Evolutionary conservation across 2,888 invertebrate genomes (phyloP), one percentile per base, ranked within the genome.

Genomic region (Gryllus longicercus): DNA sequence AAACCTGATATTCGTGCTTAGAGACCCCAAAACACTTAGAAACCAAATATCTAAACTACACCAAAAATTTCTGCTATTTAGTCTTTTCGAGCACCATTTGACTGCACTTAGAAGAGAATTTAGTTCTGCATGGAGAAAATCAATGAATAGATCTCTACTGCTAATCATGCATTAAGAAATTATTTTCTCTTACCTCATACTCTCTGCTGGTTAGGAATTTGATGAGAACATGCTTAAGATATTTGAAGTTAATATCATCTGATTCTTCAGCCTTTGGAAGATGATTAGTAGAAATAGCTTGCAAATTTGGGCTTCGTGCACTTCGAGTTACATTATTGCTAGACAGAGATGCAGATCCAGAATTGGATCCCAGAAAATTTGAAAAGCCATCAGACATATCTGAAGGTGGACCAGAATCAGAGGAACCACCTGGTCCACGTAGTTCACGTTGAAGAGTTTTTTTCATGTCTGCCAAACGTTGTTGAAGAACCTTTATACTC

Each of bases 151-250:
- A 38, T 38, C 8, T 8, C 38, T 38, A 38, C 38, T 38, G 8
- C 38, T 38, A 38, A 38, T 38, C 4, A 38, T 38, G 38, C 38
- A 38, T 38, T 38, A 38, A 38, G 38, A 38, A 38, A 38, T 8
- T 38, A 38, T 38, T 38, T 38, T 8, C 38, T 38, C 80, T 14
- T 83, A 91, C 91, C 88, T 91, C 91, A 83, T 90, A 88, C 87
- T 97, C 97, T 82, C 95, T 90, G 86, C 95, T 93, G 0, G 97
- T 97, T 85, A 97, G 90, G 88, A 97, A 97, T 86, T 96, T 96
- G 4, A 97, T 93, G 82, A 97, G 92, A 83, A 97, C 97, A 88
- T 97, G 96, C 86, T 96, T 97, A 81, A 97, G 89, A 87, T 97
- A 97, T 86, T 92, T 92, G 85, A 94, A 94, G 88, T 94, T 95